Evolutionary conservation across 1,140 invertebrate species (phyloP), one percentile per base, ranked within the genome.

Genomic region (Drosophila novamexicana): DNA sequence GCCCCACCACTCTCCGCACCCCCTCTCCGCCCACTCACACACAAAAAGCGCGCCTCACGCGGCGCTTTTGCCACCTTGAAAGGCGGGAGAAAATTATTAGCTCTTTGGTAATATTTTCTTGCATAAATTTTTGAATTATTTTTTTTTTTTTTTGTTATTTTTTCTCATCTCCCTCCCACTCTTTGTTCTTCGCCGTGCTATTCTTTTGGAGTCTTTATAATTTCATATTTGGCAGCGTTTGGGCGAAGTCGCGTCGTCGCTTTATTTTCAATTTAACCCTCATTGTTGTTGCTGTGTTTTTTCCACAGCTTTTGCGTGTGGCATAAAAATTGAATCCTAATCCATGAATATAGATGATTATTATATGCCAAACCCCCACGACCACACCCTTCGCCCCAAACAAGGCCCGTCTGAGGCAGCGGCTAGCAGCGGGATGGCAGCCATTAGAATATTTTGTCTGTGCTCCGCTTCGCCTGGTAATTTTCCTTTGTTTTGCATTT

Each of bases 291-390:
- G 62, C 50, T 58, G n/a, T 16, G 49, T 59, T 65, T 64, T 65
- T 70, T 68, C 58, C 40, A 42, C 39, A 49, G 69, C 76, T 76
- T 69, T 75, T 62, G 76, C 73, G 72, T 77, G 81, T 79, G 74
- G 85, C 82, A 79, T 88, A 91, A 91, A 91, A 91, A 91, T 91
- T 91, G 90, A 91, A 91, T 91, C 90, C 90, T 91, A 91, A 91
- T 91, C 90, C 90, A 91, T 91, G 90, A 91, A 91, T 91, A 91
- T 91, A 91, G 90, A 91, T 91, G 90, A 91, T 91, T 91, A 91
- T 91, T 91, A 91, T 91, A 91, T 90, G 72, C 81, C 72, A 12
- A 65, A 42, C 2, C 14, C 4, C 29, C 50, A 6, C 4, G 7
- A 10, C 47, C 10, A 18, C 40, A 36, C 53, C 16, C 14, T 7